phyloP scores from a whole-genome alignment of 2,888 invertebrate species.

The Macrosiphum euphorbiae region DNA sequence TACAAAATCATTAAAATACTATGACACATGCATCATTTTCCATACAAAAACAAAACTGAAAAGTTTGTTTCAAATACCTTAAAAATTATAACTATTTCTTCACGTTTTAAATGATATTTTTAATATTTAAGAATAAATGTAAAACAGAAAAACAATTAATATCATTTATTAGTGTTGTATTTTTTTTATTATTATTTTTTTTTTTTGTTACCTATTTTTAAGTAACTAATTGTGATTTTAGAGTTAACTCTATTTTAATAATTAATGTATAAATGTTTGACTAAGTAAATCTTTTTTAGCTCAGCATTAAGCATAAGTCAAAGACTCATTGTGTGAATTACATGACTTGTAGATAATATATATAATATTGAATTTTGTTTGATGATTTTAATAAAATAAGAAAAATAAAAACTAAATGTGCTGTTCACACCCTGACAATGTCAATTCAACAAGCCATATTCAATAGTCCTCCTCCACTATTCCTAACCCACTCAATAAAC shows the following conservation, averaged over 20 bases:
- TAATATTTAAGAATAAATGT: not conserved
- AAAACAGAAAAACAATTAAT: constrained; percentile 5
- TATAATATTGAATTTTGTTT: constrained; percentile 15
- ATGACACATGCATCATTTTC: not conserved
- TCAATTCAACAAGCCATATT: no score
- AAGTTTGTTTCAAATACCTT: not conserved
- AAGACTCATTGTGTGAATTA: constrained; percentile 7
- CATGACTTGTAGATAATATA: constrained; percentile 29
- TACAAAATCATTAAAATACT: not conserved
- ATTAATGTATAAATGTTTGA: constrained; percentile 25
- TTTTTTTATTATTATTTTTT: not conserved
- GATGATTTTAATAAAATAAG: constrained; percentile 28
- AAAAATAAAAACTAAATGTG: constrained; percentile 11
- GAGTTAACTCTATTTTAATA: constrained; percentile 56
- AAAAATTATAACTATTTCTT: not conserved
- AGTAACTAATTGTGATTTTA: constrained; percentile 63
- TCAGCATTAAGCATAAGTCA: constrained; percentile 27
- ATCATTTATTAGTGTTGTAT: not conserved
- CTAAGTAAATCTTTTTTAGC: not conserved
- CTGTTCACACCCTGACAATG: no score
- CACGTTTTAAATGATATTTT: not conserved
- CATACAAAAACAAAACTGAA: not conserved
- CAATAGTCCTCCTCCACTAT: no score
- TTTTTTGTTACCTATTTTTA: constrained; percentile 62
- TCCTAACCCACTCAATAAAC: no score